Evolutionary conservation across 2,888 invertebrate genomes (phyloP).

Genomic region (Coecobrya sp.): DNA sequence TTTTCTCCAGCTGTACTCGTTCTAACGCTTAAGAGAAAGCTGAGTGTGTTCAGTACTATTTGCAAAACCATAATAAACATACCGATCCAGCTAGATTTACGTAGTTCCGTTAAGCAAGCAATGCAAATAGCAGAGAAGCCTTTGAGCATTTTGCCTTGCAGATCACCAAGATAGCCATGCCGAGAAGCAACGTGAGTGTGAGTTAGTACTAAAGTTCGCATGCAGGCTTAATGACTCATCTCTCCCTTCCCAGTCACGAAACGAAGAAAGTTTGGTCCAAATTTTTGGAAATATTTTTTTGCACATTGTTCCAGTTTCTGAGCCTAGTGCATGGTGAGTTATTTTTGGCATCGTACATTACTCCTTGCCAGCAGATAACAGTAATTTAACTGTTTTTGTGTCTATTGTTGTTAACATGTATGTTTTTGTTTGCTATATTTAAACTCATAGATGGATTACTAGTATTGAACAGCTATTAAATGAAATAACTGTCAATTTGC

Average conservation of each 20-base stretch:
- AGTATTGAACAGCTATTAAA: no score
- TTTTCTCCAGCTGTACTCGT: constrained; percentile 65
- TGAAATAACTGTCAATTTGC: no score
- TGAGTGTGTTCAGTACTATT: neutral
- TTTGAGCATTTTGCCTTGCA: neutral
- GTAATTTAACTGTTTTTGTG: no score
- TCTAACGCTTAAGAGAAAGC: neutral
- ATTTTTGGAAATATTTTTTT: constrained; percentile 42
- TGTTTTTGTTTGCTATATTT: no score
- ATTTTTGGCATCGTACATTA: no score
- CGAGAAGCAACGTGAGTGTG: neutral
- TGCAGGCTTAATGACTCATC: neutral
- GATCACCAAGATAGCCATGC: neutral
- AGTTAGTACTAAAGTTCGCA: constrained; percentile 16
- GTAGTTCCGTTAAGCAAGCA: neutral
- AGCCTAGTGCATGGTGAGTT: constrained; percentile 3
- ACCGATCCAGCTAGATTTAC: neutral
- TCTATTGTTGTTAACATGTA: no score
- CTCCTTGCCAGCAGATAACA: no score
- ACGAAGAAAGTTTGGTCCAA: constrained; percentile 17
- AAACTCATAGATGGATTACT: no score
- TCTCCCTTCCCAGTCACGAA: neutral
- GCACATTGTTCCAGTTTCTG: constrained; percentile 32
- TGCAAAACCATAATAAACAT: neutral
- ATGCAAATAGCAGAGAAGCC: neutral